Percentiles rank a stretch among this genome's conserved stretches.
These are phyloP conservation scores for Calycopis cecrops DNA, from an alignment of 1,140 invertebrate genomes.

Conservation along the genomic window DNA sequence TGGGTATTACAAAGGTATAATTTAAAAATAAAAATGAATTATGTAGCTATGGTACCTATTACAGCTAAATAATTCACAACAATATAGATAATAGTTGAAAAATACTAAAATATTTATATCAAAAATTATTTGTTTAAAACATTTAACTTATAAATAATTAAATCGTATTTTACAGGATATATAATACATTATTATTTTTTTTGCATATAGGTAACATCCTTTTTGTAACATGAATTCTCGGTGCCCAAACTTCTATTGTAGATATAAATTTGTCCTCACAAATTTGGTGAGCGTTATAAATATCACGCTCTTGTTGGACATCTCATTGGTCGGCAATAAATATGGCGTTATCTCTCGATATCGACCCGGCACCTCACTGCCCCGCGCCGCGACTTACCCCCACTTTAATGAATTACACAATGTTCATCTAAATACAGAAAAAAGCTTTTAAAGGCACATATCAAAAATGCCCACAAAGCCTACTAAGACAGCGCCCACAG, in stretches of 20 bases:
- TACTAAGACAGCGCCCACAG: constrained; percentile 69
- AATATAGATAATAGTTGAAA: too few relatives aligned
- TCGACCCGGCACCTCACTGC: constrained; percentile 57
- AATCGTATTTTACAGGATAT: too few relatives aligned
- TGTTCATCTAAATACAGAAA: constrained; percentile 75
- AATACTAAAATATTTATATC: too few relatives aligned
- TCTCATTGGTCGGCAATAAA: constrained; percentile 65
- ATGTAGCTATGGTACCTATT: too few relatives aligned
- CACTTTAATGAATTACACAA: constrained; percentile 74
- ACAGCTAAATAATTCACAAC: too few relatives aligned
- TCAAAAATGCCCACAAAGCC: constrained; percentile 74
- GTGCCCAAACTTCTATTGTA: constrained; percentile 3
- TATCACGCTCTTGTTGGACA: constrained; percentile 58
- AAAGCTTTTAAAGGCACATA: constrained; percentile 75
- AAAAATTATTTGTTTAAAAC: too few relatives aligned
- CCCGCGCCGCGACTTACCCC: constrained; percentile 58
- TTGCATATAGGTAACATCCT: too few relatives aligned
- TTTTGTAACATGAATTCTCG: neutral
- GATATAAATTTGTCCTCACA: constrained; percentile 48
- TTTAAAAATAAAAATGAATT: too few relatives aligned
- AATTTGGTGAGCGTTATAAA: constrained; percentile 61
- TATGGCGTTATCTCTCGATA: constrained; percentile 68
- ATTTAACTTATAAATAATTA: too few relatives aligned
- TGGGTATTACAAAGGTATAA: too few relatives aligned
- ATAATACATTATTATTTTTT: too few relatives aligned